A percentile compares a stretch with the other conserved stretches of the same genome.
These are phyloP conservation scores for Elegia similella DNA, from an alignment of 2,888 invertebrate genomes.

Conservation along the genomic window DNA sequence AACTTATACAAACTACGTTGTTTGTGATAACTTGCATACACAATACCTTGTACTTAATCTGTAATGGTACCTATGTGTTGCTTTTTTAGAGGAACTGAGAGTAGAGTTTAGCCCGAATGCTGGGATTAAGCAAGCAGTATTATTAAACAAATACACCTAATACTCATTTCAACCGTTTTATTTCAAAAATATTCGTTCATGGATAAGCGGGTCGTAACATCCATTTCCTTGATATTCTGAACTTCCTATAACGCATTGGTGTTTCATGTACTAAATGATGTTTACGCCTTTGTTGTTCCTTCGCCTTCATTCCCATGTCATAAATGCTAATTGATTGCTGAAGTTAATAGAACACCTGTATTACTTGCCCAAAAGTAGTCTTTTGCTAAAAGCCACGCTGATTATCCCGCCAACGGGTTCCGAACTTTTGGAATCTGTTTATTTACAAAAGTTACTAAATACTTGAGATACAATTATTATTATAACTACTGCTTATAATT, in stretches of 20 bases:
- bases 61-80: conserved; percentile 45
- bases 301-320: too few species aligned
- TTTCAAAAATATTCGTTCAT: conserved; percentile 14
- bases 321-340: too few species aligned
- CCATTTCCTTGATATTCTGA: too few species aligned
- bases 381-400: background rate
- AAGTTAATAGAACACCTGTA: too few species aligned
- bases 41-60: conserved; percentile 31
- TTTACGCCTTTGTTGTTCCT: too few species aligned
- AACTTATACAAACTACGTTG: conserved; percentile 33
- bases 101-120: conserved; percentile 38
- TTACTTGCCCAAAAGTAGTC: too few species aligned
- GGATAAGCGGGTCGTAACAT: background rate
- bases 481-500: too few species aligned
- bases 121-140: conserved; percentile 43
- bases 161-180: conserved; percentile 29
- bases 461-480: too few species aligned
- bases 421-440: background rate
- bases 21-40: conserved; percentile 29
- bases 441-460: too few species aligned
- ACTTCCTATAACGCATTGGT: too few species aligned
- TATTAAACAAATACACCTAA: conserved; percentile 33
- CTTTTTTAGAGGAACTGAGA: conserved; percentile 53
- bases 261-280: too few species aligned
- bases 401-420: background rate